Conservation (phyloP, 1,140 invertebrate species). For the Conopomorpha cramerella region DNA sequence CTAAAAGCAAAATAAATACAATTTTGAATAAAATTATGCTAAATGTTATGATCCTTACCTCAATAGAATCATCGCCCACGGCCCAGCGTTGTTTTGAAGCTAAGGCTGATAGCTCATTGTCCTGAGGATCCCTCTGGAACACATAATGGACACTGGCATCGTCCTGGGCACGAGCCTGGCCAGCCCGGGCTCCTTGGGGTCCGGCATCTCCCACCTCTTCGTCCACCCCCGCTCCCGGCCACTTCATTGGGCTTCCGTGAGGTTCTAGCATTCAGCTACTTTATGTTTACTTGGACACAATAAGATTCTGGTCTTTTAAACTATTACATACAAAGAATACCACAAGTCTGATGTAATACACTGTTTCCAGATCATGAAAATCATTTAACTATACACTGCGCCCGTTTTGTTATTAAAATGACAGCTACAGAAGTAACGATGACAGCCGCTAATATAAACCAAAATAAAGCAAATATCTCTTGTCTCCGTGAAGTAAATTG, state of each 20-base stretch:
- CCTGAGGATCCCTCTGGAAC: constrained; percentile 78
- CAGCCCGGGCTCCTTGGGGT: constrained; percentile 37
- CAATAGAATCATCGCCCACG: constrained; percentile 77
- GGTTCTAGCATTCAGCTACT: constrained; percentile 60
- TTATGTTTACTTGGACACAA: constrained; percentile 26
- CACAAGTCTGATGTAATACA: no score
- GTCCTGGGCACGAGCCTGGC: constrained; percentile 70
- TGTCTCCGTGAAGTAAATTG: no score
- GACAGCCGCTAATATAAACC: constrained; percentile 49
- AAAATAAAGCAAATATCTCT: constrained; percentile 51
- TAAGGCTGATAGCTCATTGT: constrained; percentile 72
- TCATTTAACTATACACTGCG: constrained; percentile 31
- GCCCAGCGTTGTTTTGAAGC: constrained; percentile 78
- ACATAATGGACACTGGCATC: constrained; percentile 88
- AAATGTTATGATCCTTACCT: no score
- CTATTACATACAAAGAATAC: no score
- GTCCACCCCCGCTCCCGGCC: constrained; percentile 54
- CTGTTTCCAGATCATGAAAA: constrained; percentile 24
- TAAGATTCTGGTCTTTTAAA: no score
- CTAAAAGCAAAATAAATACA: constrained; percentile 11
- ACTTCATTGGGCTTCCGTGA: constrained; percentile 62
- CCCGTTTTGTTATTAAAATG: constrained; percentile 51
- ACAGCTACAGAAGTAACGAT: constrained; percentile 46
- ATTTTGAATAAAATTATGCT: no score
- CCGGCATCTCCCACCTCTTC: constrained; percentile 53